Conservation (phyloP, 2,888 invertebrate species). For the Mechanitis messenoides region DNA sequence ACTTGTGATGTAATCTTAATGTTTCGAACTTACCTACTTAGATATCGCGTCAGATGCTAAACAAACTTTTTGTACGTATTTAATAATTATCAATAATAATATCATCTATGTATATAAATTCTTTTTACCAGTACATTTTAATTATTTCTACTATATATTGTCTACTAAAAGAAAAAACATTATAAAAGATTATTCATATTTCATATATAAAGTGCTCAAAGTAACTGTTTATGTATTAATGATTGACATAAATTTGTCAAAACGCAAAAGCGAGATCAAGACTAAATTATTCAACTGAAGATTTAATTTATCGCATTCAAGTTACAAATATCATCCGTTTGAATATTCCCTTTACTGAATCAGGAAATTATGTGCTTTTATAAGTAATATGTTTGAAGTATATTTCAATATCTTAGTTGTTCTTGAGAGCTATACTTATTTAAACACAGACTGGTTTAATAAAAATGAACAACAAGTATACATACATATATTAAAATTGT, state of each 20-base stretch:
- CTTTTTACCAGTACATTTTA: neutral
- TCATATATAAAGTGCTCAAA: neutral
- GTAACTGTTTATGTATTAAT: too few relatives aligned
- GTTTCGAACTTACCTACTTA: too few relatives aligned
- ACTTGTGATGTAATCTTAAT: too few relatives aligned
- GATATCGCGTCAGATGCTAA: too few relatives aligned
- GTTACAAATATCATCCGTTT: neutral
- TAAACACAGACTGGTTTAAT: too few relatives aligned
- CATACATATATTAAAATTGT: too few relatives aligned
- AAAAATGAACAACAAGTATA: too few relatives aligned
- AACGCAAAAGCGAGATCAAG: conserved; percentile 2
- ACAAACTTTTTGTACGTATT: too few relatives aligned
- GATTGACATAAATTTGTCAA: conserved; percentile 1
- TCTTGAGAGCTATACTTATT: too few relatives aligned
- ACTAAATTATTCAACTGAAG: neutral
- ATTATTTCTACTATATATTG: neutral
- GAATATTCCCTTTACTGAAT: neutral
- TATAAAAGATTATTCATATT: neutral
- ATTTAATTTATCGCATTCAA: neutral
- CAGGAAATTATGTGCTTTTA: neutral
- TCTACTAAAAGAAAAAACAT: neutral
- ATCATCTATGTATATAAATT: neutral
- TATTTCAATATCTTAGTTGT: too few relatives aligned
- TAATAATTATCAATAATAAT: neutral
- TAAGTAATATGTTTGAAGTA: neutral